Conservation (phyloP, 2,113 vertebrate genomes). For the Bagarius yarrelli region DNA sequence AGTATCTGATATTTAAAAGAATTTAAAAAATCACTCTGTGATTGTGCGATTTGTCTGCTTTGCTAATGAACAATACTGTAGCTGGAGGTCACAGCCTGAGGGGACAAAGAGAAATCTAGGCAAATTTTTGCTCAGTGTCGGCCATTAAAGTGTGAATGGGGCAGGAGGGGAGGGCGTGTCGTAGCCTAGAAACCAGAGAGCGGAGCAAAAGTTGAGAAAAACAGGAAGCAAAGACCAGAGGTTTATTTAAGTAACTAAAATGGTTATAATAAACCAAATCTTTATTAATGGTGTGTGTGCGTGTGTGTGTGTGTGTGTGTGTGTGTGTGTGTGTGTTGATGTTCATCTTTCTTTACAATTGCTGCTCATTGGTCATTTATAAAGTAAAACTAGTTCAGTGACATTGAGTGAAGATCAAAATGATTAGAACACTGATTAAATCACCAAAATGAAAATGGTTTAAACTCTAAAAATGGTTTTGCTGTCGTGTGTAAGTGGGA, state of each 20-base stretch:
- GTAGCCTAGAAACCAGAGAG: neutral
- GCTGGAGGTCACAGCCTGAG: neutral
- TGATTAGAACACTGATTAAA: no score
- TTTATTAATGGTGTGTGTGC: neutral
- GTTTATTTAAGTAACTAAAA: neutral
- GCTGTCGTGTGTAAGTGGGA: no score
- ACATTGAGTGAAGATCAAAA: no score
- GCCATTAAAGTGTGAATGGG: neutral
- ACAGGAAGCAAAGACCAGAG: neutral
- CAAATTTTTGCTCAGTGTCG: neutral
- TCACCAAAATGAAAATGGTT: no score
- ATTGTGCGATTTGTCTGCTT: neutral
- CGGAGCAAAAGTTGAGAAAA: neutral
- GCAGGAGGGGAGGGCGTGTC: neutral
- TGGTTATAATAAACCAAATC: neutral
- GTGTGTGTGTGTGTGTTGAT: neutral
- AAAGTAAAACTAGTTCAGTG: no score
- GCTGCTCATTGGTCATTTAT: no score
- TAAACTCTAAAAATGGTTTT: no score
- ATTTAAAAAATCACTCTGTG: no score
- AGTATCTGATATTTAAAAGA: no score
- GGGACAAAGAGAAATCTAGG: conserved; percentile 17
- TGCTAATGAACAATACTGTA: neutral
- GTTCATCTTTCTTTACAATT: no score
- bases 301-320: neutral